Base-by-base conservation (phyloP, 2,113 vertebrate genomes). In the Clupea harengus region DNA sequence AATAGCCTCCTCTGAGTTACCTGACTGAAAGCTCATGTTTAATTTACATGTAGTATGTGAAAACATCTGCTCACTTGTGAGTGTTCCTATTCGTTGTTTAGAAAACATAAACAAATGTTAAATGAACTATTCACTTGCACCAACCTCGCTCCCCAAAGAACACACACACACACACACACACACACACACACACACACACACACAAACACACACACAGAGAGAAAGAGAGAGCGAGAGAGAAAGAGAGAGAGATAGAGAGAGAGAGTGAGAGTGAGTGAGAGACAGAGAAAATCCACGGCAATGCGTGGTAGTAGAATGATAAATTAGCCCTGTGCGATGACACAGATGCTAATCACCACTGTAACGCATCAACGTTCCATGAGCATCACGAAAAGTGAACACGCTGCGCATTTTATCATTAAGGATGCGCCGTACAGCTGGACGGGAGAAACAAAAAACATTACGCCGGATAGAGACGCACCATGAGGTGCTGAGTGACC, bases 401-500 rank as follows among this genome's bases (percentile, higher is more conserved):
- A 72, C 8, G 25, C 25, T 1, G 64, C n/a, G 9, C 13, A 28
- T 9, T 72, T 64, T 72, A 32, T 32, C 64, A 28, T 72, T 39
- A 13, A 28, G 10, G 64, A 72, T 72, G 64, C 64, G 64, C 64
- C 32, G 32, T 72, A 72, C 64, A 28, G n/a, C n/a, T 6, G 22
- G 60, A 13, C n/a, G 9, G 10, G n/a, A 4, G 2, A 15, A 32
- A 11, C 9, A 49, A 49, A 49, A 49, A 49, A 49, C 47, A 49
- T 49, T 11, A 10, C 2, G 47, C 47, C 47, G 47, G 47, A 25
- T 11, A 72, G n/a, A 25, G 64, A 2, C 25, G 64, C n/a, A 72
- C 60, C 25, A 72, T 72, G 64, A 72, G 64, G 64, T n/a, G 22
- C 22, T 64, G 64, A 72, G 64, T 72, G 64, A 72, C 64, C 64